A percentile compares a stretch with the other conserved stretches of the same genome.
Conservation (phyloP, 2,888 invertebrate species). For the Drosophila anomelani region DNA sequence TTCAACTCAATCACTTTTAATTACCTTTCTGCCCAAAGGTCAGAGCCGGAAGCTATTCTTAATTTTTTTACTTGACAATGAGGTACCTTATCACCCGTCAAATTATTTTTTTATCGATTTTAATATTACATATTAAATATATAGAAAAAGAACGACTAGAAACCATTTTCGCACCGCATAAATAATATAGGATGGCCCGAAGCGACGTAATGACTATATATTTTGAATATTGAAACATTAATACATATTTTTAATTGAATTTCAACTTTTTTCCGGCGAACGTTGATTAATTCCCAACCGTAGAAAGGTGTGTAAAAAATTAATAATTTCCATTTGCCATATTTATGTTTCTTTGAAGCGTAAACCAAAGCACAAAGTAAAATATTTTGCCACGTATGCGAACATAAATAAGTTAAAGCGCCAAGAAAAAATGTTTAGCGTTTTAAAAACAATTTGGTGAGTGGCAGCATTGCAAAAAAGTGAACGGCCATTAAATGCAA, state of each 20-base stretch:
- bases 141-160: not conserved
- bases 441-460: slow-evolving; percentile 72
- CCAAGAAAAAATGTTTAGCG: slow-evolving; percentile 49
- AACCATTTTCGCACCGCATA: slow-evolving; percentile 25
- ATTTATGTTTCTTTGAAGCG: slow-evolving; percentile 65
- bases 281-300: slow-evolving; percentile 46
- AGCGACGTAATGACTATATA: slow-evolving; percentile 34
- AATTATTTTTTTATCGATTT: not conserved
- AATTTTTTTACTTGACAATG: not conserved
- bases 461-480: slow-evolving; percentile 42
- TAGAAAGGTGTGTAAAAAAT: slow-evolving; percentile 35
- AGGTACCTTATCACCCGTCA: not conserved
- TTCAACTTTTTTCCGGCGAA: slow-evolving; percentile 22
- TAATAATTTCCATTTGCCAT: slow-evolving; percentile 50
- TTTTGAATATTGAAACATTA: slow-evolving; percentile 44
- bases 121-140: slow-evolving; percentile 7
- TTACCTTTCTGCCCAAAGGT: not conserved
- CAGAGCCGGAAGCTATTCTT: not conserved
- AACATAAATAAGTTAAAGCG: slow-evolving; percentile 64
- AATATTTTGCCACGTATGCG: slow-evolving; percentile 47
- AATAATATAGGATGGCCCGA: slow-evolving; percentile 31
- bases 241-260: slow-evolving; percentile 40
- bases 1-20: not conserved
- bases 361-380: slow-evolving; percentile 62
- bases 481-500: slow-evolving; percentile 53